These are phyloP conservation scores for Adelges cooleyi DNA, from an alignment of 1,140 invertebrate species.

Conservation along the genomic window DNA sequence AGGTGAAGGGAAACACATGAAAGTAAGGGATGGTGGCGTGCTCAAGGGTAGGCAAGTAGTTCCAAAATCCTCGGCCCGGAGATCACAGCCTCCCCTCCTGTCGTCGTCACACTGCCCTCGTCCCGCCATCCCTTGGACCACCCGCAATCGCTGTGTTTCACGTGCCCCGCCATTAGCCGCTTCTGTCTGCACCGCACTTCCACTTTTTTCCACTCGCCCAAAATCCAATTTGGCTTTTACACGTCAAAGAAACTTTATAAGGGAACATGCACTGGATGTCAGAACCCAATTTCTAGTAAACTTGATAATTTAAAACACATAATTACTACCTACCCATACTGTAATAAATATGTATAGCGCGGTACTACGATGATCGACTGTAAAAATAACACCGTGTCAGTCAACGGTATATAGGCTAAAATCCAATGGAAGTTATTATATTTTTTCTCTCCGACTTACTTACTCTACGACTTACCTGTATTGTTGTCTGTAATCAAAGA, in stretches of 20 bases:
- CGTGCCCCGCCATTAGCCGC: too few species aligned
- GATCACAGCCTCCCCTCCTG: neutral
- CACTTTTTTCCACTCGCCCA: neutral
- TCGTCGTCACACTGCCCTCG: neutral
- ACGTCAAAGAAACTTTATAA: constrained; percentile 25
- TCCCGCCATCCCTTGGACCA: neutral
- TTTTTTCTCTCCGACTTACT: too few species aligned
- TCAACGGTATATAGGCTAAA: too few species aligned
- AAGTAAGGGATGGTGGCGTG: neutral
- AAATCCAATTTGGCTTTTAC: constrained; percentile 27
- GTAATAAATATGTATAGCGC: too few species aligned
- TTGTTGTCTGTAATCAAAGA: too few species aligned
- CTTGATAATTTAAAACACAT: constrained; percentile 25
- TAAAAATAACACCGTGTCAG: too few species aligned
- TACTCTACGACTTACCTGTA: too few species aligned
- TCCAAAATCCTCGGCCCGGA: constrained; percentile 19
- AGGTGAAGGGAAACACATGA: constrained; percentile 10
- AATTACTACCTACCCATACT: too few species aligned
- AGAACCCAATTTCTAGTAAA: constrained; percentile 7
- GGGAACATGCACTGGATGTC: constrained; percentile 11
- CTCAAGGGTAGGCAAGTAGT: neutral
- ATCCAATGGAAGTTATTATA: too few species aligned
- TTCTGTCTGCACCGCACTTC: neutral
- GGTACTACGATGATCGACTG: too few species aligned
- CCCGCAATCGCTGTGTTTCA: neutral